Conservation (phyloP, 37 sponge, comb jelly and placozoan species). For the Dysidea cf. avara region DNA sequence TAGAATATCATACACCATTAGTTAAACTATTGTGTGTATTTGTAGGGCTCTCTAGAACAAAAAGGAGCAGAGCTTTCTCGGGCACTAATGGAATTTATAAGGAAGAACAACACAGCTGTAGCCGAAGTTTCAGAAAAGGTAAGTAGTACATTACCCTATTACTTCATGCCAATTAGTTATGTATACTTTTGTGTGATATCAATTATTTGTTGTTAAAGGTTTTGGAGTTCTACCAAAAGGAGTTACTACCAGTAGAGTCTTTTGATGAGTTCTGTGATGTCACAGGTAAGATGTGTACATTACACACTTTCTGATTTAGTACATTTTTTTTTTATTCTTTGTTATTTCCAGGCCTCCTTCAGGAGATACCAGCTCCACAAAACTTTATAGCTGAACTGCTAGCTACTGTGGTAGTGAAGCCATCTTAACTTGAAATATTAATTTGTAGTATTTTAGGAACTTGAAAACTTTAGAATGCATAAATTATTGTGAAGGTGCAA, state of each 20-base stretch:
- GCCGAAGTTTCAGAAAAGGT: constrained; percentile 80
- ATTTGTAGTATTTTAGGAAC: too few species aligned
- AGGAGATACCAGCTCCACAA: too few species aligned
- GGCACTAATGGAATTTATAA: constrained; percentile 68
- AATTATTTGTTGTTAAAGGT: constrained; percentile 17
- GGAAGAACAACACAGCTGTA: constrained; percentile 56
- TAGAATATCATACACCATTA: too few species aligned
- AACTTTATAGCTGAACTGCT: too few species aligned
- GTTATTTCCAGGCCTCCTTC: too few species aligned
- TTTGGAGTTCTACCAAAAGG: constrained; percentile 68
- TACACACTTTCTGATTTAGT: too few species aligned
- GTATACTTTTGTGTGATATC: not conserved
- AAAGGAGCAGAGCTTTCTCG: constrained; percentile 30
- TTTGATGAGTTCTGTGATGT: constrained; percentile 81
- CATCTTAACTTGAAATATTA: too few species aligned
- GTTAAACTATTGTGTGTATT: constrained; percentile 1
- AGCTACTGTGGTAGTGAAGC: too few species aligned
- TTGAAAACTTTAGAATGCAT: too few species aligned
- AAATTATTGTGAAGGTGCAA: too few species aligned
- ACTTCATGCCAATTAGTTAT: not conserved
- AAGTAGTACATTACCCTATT: not conserved
- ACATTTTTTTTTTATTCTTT: too few species aligned
- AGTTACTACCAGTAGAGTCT: constrained; percentile 69
- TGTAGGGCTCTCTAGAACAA: constrained; percentile 32
- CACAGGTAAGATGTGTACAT: constrained; percentile 38